These are phyloP conservation scores for Orthonevra nobilis DNA, from an alignment of 2,888 invertebrate species.

Conservation along the genomic window DNA sequence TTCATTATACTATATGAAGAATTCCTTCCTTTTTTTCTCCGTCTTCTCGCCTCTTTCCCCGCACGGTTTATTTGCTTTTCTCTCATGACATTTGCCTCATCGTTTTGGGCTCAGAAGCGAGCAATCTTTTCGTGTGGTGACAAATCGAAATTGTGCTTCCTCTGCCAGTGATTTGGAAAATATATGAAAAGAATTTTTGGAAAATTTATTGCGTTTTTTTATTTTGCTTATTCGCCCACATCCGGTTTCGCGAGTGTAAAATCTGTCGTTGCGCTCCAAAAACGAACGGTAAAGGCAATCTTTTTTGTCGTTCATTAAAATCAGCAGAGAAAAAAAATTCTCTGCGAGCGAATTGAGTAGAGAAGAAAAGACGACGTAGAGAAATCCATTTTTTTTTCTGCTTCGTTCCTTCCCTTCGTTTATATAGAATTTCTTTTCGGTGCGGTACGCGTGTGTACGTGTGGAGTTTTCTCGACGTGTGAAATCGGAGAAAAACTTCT, in stretches of 20 bases:
- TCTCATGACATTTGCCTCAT: conserved; percentile 26
- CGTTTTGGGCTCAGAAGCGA: too few relatives aligned
- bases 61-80: conserved; percentile 20
- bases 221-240: conserved; percentile 16
- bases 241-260: conserved; percentile 58
- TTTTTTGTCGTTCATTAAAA: conserved; percentile 28
- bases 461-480: conserved; percentile 70
- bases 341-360: conserved; percentile 64
- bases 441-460: conserved; percentile 65
- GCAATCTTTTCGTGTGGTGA: conserved; percentile 61
- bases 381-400: conserved; percentile 50
- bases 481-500: conserved; percentile 66
- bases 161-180: conserved; percentile 8
- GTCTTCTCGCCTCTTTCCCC: conserved; percentile 44
- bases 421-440: conserved; percentile 58
- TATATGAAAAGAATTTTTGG: conserved; percentile 13
- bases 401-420: conserved; percentile 37
- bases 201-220: conserved; percentile 8
- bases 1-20: conserved; percentile 13
- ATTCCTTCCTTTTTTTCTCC: conserved; percentile 30
- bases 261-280: conserved; percentile 49
- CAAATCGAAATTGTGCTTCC: conserved; percentile 20
- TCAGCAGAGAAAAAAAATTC: conserved; percentile 68
- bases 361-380: conserved; percentile 69
- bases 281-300: conserved; percentile 49